Evolutionary conservation across 2,113 vertebrate genomes (phyloP).

Genomic region (Drymodes brunneopygia): DNA sequence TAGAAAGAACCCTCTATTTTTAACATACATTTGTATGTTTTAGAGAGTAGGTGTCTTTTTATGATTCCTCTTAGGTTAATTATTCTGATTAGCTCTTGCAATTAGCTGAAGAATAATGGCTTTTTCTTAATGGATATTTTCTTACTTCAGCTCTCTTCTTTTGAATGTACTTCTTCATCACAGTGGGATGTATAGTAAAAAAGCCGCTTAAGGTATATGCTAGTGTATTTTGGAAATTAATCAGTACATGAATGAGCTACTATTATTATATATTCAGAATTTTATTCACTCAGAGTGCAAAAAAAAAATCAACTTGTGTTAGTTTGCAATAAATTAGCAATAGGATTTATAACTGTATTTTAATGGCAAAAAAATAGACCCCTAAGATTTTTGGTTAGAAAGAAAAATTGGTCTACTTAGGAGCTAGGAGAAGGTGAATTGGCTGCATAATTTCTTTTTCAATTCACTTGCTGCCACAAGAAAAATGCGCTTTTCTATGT

Average conservation of each 20-base stretch:
- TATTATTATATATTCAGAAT: background rate
- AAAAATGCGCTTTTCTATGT: background rate
- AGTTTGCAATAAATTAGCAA: background rate
- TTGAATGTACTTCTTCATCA: background rate
- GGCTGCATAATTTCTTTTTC: background rate
- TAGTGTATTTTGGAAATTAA: background rate
- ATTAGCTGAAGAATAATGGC: constrained; percentile 28
- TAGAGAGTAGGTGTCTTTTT: background rate
- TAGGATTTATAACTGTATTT: background rate
- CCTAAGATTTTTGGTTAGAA: background rate
- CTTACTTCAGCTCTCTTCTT: background rate
- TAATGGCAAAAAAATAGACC: background rate
- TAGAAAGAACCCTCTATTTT: background rate
- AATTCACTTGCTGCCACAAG: background rate
- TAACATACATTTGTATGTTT: background rate
- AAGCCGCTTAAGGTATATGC: background rate
- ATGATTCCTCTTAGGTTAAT: constrained; percentile 28
- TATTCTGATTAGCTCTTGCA: constrained; percentile 27
- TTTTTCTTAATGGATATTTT: constrained; percentile 44
- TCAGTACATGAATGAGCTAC: background rate
- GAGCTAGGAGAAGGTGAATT: background rate
- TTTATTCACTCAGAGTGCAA: background rate
- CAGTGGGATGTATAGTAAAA: background rate
- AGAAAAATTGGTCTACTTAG: background rate
- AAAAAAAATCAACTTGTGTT: background rate